Evolutionary conservation across 2,888 invertebrate genomes (phyloP).

Genomic region (Andrena hattorfiana): DNA sequence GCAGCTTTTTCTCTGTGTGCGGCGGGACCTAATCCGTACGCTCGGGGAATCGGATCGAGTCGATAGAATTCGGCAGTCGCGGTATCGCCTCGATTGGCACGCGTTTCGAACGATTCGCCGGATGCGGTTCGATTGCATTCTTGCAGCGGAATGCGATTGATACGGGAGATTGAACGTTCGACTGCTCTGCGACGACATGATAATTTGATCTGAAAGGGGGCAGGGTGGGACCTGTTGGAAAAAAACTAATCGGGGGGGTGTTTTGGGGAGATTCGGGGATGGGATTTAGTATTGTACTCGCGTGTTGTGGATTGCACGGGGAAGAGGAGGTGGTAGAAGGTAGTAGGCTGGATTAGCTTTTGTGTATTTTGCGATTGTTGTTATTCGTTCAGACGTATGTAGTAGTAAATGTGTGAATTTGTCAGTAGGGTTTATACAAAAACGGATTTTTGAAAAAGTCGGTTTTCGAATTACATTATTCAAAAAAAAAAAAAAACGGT

Average conservation of each 20-base stretch:
- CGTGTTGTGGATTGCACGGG: too few species aligned
- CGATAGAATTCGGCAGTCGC: slow-evolving; percentile 28
- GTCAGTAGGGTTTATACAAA: too few species aligned
- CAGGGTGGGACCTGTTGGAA: background rate
- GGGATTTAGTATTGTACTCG: background rate
- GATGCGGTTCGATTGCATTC: slow-evolving; percentile 52
- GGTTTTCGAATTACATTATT: too few species aligned
- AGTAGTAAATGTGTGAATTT: too few species aligned
- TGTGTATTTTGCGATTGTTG: too few species aligned
- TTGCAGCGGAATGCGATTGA: slow-evolving; percentile 55
- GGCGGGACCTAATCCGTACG: background rate
- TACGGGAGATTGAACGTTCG: slow-evolving; percentile 35
- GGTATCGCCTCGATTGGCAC: slow-evolving; percentile 10
- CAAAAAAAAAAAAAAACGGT: too few species aligned
- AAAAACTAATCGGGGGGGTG: background rate
- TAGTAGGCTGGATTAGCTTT: too few species aligned
- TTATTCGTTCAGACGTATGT: too few species aligned
- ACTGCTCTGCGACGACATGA: slow-evolving; percentile 20
- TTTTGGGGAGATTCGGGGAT: background rate
- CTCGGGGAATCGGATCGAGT: background rate
- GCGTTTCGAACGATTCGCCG: slow-evolving; percentile 17
- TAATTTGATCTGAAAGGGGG: slow-evolving; percentile 23
- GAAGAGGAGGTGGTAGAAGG: too few species aligned
- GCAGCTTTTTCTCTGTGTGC: background rate
- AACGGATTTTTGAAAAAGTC: too few species aligned